Evolutionary conservation across 2,888 invertebrate genomes (phyloP), one percentile per base, ranked within the genome.

Genomic region (Ornithoptera priamus): DNA sequence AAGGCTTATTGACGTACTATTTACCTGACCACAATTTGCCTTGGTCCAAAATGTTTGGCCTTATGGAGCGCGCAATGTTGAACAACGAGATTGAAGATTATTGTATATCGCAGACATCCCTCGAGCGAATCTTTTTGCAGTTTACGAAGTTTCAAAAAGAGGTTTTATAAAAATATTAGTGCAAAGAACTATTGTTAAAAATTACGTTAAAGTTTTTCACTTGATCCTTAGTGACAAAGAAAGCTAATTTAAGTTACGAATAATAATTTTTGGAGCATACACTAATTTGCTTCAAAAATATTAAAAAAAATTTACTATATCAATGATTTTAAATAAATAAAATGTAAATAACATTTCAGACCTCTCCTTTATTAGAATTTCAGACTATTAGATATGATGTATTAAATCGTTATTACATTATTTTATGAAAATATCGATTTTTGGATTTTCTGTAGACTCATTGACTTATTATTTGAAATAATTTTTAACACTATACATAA

Each of bases 51-150:
- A 94, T 96, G 80, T 96, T 96, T 82, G 93, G 94, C 3, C 87
- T 93, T 4, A 94, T 96, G 93, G 96, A 96, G 81, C 80, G 83
- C 0, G 94, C 94, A 71, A 94, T 94, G 67, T 77, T 80, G 0
- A 78, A 84, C 12, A 86, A 94, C 0, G 90, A 93, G 67, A 93
- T 96, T 39, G 95, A 96, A 77, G 96, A 96, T 82, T 97, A 97
- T 84, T 95, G 94, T 42, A 94, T 97, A 59, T 95, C 95, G 67
- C 96, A 97, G 85, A 96, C 96, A 0, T 95, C 96, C 0, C 87
- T 97, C 57, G 97, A 97, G 84, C 96, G 97, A 88, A 95, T 96
- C 74, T 95, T 95, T 83, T 81, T 95, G 62, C 93, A 94, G 73
- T 94, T 95, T 77, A 95, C 95, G 3, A 94, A 94, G 73, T 88